Base-by-base conservation (phyloP, 2,797 vertebrate genomes). In the Vultur gryphus region DNA sequence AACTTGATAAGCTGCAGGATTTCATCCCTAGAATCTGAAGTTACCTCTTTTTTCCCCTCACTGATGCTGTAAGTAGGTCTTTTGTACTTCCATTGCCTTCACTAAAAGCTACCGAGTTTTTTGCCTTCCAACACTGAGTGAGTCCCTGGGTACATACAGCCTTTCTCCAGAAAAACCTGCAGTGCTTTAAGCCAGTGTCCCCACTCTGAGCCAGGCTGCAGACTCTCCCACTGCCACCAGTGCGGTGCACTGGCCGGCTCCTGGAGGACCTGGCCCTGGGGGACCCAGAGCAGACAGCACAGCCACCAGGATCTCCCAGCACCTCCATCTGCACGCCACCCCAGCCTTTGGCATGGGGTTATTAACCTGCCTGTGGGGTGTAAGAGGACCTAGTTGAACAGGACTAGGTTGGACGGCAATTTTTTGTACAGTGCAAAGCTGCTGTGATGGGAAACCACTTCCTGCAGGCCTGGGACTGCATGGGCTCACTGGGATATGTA, bases 241-340 rank as follows among this genome's bases (percentile, higher is more conserved):
- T 2, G 20, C 0, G 0, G 23, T 12, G 33, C 51, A 5, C 29
- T 80, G 65, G 26, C 8, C 0, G 0, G 49, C 12, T 75, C 15
- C 31, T 26, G 48, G 64, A 70, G 37, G 25, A 46, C 24, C 17
- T 62, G 59, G 26, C 13, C 23, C 35, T 54, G 75, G 23, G 13
- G 17, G 14, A 52, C 15, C 16, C 28, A 58, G 41, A n/a, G 19
- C 77, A 64, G 61, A 14, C 25, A 73, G 26, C 78, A 37, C 31
- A 76, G 29, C 12, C 35, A 29, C 13, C 10, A 5, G 23, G 33
- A 62, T 9, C 3, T 70, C 58, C 61, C 13, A 4, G 20, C 31
- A 46, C 8, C 54, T 67, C 43, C 48, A 31, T 10, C 67, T 6
- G 2, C 39, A 6, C 3, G 10, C 13, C 13, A 52, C 28, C 14